A percentile compares a stretch with the other conserved stretches of the same genome.
phyloP scores from a whole-genome alignment of 1,140 invertebrate genomes.

The Scaptodrosophila lebanonensis region DNA sequence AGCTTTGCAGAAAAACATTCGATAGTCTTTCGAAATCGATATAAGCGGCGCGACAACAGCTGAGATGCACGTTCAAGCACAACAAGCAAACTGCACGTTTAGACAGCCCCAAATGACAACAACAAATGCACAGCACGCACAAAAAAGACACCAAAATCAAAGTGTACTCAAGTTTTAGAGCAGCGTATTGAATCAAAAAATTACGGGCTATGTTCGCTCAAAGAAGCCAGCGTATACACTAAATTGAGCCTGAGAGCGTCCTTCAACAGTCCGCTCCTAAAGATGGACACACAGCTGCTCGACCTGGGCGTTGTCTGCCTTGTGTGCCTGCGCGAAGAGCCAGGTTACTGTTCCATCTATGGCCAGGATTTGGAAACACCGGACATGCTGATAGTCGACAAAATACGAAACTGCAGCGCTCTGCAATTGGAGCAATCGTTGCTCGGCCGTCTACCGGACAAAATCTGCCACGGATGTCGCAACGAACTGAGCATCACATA shows the following conservation, averaged over 20 bases:
- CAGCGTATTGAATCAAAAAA: no score
- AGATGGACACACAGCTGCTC: slow-evolving; percentile 40
- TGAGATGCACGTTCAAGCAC: no score
- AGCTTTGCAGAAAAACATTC: no score
- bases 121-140: slow-evolving; percentile 29
- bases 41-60: no score
- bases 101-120: slow-evolving; percentile 19
- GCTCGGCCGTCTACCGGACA: slow-evolving; percentile 45
- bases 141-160: slow-evolving; percentile 31
- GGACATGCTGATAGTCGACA: slow-evolving; percentile 78
- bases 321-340: slow-evolving; percentile 79
- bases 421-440: slow-evolving; percentile 60
- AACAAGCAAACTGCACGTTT: no score
- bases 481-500: slow-evolving; percentile 58
- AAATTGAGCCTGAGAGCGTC: background rate
- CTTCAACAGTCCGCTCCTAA: slow-evolving; percentile 1
- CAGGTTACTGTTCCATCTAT: slow-evolving; percentile 78
- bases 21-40: slow-evolving; percentile 18
- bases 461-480: slow-evolving; percentile 63
- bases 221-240: no score
- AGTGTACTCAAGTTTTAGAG: background rate
- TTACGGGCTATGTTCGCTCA: no score
- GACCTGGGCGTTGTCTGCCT: slow-evolving; percentile 80
- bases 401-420: slow-evolving; percentile 79
- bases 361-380: slow-evolving; percentile 78